Evolutionary conservation across 2,888 invertebrate genomes (phyloP).

Genomic region (Nemoura dubitans): DNA sequence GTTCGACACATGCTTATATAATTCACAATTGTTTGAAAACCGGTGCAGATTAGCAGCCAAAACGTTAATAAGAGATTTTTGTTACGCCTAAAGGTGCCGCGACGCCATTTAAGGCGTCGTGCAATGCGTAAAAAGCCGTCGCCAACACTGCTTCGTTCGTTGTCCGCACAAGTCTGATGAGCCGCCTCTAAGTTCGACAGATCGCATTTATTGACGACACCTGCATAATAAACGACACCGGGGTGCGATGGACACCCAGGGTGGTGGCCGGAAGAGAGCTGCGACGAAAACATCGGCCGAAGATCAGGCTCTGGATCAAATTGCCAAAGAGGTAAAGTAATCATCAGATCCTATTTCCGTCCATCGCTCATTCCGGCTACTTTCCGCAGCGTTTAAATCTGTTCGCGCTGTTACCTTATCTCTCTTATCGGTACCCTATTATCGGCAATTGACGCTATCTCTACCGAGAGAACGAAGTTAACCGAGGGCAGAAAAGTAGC

Average conservation of each 20-base stretch:
- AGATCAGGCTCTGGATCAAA: slow-evolving; percentile 96
- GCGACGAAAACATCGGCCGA: slow-evolving; percentile 92
- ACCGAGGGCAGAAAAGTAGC: background rate
- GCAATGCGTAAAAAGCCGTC: background rate
- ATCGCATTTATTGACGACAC: background rate
- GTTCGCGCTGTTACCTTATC: background rate
- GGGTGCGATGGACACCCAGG: slow-evolving; percentile 53
- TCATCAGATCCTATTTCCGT: background rate
- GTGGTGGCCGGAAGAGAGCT: slow-evolving; percentile 76
- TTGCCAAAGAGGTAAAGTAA: slow-evolving; percentile 90
- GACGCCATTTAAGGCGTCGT: background rate
- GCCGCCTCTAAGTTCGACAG: background rate
- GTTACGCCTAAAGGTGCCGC: background rate
- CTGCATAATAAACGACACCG: too few species aligned
- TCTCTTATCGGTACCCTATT: background rate
- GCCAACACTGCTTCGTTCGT: background rate
- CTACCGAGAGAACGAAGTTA: background rate
- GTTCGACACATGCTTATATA: background rate
- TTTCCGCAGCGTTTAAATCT: background rate
- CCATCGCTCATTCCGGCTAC: background rate
- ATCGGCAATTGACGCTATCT: background rate
- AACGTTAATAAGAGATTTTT: background rate
- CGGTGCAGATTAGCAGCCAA: background rate
- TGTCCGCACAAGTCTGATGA: background rate
- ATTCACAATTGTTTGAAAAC: background rate